Evolutionary conservation across 2,113 vertebrate genomes (phyloP).

Genomic region (Chloropsis hardwickii): DNA sequence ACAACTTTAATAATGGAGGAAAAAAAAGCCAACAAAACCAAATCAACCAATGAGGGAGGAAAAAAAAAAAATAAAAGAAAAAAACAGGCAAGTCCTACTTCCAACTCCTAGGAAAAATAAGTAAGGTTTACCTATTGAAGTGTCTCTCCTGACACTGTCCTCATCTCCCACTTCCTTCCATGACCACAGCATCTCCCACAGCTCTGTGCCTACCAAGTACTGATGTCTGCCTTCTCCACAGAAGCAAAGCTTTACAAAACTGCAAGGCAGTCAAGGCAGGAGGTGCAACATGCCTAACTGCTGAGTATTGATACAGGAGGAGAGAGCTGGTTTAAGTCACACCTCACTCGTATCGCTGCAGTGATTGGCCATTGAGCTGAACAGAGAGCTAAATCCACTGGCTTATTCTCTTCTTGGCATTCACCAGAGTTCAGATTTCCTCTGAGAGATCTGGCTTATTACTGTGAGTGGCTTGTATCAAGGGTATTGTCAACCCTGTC

Average conservation of each 20-base stretch:
- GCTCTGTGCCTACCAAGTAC: not conserved
- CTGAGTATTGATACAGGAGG: not conserved
- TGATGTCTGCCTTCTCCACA: not conserved
- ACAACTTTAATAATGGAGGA: not conserved
- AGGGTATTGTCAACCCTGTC: not conserved
- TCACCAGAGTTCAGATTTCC: not conserved
- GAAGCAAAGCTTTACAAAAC: not conserved
- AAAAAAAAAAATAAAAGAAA: not conserved
- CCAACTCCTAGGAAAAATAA: not conserved
- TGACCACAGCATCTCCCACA: not conserved
- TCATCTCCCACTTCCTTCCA: not conserved
- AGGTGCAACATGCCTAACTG: not conserved
- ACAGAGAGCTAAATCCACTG: not conserved
- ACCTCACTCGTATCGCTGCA: fast-evolving
- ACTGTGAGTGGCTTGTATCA: not conserved
- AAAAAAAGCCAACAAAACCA: fast-evolving
- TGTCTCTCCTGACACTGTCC: not conserved
- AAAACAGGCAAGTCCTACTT: not conserved
- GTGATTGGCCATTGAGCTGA: not conserved
- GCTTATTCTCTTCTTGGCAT: not conserved
- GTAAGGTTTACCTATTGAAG: not conserved
- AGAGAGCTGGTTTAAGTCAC: not conserved
- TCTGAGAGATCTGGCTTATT: not conserved
- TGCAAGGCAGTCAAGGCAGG: not conserved
- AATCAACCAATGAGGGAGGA: not conserved